Evolutionary conservation across 1,140 invertebrate species (phyloP).

Genomic region (Venturia canescens): DNA sequence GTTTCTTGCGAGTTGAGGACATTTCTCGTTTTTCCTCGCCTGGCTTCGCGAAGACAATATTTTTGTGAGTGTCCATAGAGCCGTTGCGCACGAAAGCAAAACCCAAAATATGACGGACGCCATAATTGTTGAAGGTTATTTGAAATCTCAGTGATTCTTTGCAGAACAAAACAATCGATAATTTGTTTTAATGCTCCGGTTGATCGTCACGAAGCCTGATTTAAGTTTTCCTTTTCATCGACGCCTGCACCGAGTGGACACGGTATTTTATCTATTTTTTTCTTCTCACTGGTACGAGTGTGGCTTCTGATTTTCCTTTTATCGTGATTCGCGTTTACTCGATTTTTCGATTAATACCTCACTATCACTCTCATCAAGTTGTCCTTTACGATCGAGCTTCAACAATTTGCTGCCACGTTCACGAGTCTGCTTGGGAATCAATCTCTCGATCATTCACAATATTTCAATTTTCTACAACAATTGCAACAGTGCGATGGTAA

Average conservation of each 20-base stretch:
- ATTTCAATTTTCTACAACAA: no score
- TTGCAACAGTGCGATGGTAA: no score
- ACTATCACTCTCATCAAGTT: background rate
- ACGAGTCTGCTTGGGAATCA: no score
- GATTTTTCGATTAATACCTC: background rate
- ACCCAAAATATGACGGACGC: conserved; percentile 40
- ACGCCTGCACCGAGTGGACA: no score
- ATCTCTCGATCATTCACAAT: no score
- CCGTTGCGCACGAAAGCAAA: conserved; percentile 21
- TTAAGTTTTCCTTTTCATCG: no score
- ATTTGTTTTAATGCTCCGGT: background rate
- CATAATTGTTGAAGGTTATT: conserved; percentile 23
- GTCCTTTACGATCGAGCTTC: background rate
- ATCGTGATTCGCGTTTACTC: background rate
- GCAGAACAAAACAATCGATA: background rate
- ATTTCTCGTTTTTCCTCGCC: background rate
- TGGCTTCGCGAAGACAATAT: background rate
- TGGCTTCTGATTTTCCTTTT: background rate
- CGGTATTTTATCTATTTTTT: background rate
- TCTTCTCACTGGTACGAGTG: background rate
- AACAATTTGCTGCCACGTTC: no score
- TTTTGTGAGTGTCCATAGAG: conserved; percentile 28
- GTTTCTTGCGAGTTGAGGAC: background rate
- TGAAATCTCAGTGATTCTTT: background rate
- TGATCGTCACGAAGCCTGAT: no score